Base-by-base conservation (phyloP, 2,888 invertebrate genomes). In the Plagiodera versicolora region DNA sequence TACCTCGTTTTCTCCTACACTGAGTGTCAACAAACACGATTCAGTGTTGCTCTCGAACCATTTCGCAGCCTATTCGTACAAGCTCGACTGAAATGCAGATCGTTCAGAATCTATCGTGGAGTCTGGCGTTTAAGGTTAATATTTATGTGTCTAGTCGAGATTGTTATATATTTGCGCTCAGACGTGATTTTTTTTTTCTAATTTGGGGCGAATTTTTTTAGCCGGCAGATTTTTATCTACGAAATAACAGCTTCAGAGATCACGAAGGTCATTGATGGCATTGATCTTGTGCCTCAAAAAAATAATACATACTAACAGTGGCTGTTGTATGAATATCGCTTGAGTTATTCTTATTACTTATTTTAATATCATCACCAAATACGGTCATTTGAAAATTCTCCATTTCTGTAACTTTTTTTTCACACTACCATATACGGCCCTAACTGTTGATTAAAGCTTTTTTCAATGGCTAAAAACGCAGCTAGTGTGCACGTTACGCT, bases 231-330 rank as follows among this genome's bases (percentile, higher is more conserved):
- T 59, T 61, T 63, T 66, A 66, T 66, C 63, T 66, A 47, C 61
- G 57, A 66, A 63, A 66, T 61, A 63, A 66, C 63, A 53, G 63
- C 65, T 63, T 66, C 59, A 56, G 61, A 65, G 63, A 66, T 50
- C 65, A 63, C 63, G 65, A 63, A 63, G 52, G 53, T 11, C 32
- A 32, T 32, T 32, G 11, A 32, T 32, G 32, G 10, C 32, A 32
- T 32, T 32, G 32, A 32, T 11, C 32, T 32, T 10, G 32, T 32
- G n/a, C n/a, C n/a, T n/a, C n/a, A n/a, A n/a, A n/a, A n/a, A n/a
- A n/a, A n/a, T n/a, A n/a, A n/a, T n/a, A n/a, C n/a, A n/a, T n/a
- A n/a, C n/a, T n/a, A n/a, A n/a, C n/a, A n/a, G n/a, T n/a, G n/a
- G n/a, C n/a, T n/a, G n/a, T n/a, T n/a, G n/a, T n/a, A n/a, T n/a